A percentile compares a stretch with the other conserved stretches of the same genome.
Evolutionary conservation across 2,797 vertebrate genomes (phyloP).

Genomic region (Sarcophilus harrisii): DNA sequence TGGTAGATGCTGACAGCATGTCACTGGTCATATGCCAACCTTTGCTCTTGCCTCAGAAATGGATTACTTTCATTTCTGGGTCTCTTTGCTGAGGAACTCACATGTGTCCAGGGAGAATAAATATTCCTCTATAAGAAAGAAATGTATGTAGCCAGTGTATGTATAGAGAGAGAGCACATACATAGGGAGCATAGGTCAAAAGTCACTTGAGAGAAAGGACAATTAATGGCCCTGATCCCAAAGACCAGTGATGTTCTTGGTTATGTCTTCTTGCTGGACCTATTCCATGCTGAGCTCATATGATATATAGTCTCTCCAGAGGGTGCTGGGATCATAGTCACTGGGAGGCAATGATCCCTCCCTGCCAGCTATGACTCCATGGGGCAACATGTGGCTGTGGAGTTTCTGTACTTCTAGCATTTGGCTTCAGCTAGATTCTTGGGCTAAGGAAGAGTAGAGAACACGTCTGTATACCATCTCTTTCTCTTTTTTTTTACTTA

Average conservation of each 20-base stretch:
- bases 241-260: not conserved
- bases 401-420: too few species aligned
- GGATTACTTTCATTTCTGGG: too few species aligned
- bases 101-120: not conserved
- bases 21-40: too few species aligned
- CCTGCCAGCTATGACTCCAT: not conserved
- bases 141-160: not conserved
- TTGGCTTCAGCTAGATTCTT: too few species aligned
- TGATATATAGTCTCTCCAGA: not conserved
- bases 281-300: not conserved
- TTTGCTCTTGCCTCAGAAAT: too few species aligned
- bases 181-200: not conserved
- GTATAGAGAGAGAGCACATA: not conserved
- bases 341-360: not conserved
- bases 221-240: not conserved
- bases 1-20: too few species aligned
- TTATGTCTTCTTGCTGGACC: not conserved
- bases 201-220: not conserved
- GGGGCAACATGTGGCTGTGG: too few species aligned
- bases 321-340: not conserved
- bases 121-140: not conserved
- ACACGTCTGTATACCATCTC: not conserved
- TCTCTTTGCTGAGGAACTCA: not conserved
- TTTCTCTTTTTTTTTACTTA: too few species aligned
- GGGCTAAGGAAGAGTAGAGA: not conserved